Evolutionary conservation across 1,140 invertebrate species (phyloP), one percentile per base, ranked within the genome.

Genomic region (Dendrolimus kikuchii): DNA sequence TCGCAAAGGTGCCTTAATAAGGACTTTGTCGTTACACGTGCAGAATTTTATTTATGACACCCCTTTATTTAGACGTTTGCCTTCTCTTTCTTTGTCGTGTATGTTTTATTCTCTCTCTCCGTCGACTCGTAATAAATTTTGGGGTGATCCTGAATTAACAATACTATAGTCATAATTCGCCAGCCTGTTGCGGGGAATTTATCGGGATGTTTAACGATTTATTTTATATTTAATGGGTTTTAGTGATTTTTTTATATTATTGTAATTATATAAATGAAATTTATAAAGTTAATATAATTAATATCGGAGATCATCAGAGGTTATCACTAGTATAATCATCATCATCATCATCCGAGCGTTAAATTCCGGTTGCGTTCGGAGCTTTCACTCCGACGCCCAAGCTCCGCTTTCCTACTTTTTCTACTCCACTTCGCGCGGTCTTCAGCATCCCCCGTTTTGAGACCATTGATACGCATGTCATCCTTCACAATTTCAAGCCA

Each of bases 31-130:
- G 65, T 60, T 64, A 50, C 64, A 60, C 66, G 60, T 52, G 53
- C 48, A 65, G 62, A 70, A 70, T 70, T 70, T 68, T 62, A 73
- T 68, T 73, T 73, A 73, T 63, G 62, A 73, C 67, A 73, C 70
- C 67, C 70, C 70, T 67, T 68, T 59, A 66, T 68, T 73, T 68
- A 67, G 51, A 53, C 51, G 52, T 61, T 58, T 58, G 47, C 51
- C 54, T 40, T 72, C 66, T 55, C 61, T 49, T 50, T 68, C 61
- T 43, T 44, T 56, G 38, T 10, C 49, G 38, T 42, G 38, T 49
- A 37, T 7, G 45, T 55, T 54, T 50, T 46, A 52, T 49, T 59
- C 61, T 68, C 67, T 52, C 59, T 46, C 38, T 70, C 53, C 41
- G 36, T 10, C 53, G 51, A 45, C 45, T 54, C 40, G 53, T 68